Base-by-base conservation (phyloP, 2,888 invertebrate genomes). In the Scaptomyza tumidula region DNA sequence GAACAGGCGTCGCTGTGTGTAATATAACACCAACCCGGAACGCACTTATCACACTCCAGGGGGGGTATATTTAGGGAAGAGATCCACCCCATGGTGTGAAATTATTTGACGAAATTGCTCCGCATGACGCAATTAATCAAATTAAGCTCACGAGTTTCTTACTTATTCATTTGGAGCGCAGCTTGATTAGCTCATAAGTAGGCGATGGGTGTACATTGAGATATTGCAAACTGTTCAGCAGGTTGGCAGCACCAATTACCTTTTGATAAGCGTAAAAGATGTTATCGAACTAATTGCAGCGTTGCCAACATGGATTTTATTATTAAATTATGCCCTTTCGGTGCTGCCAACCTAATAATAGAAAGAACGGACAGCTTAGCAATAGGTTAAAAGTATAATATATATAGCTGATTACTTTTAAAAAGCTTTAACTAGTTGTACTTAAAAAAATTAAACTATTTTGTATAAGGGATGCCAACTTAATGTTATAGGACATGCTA, bases 101-200 rank as follows among this genome's bases (percentile, higher is more conserved):
- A 86, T 79, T 84, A 88, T 88, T 88, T 81, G 80, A 80, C 77
- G 77, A 80, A 78, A 63, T 64, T 66, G 78, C 78, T 81, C 80
- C 57, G 77, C 83, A 81, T 86, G 89, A 88, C 88, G 86, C 77
- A 89, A 88, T 89, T 88, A 86, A 88, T 86, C 84, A 86, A 89
- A 88, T 86, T 89, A 89, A 77, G 71, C 54, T 69, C 61, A 62
- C 54, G 43, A 35, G 31, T 67, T 61, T 57, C 52, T 55, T 68
- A 61, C 66, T 63, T 55, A 63, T 65, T 58, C 64, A 49, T 63
- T 69, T 59, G 43, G 35, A 50, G 35, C 50, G 55, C 58, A 53
- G 68, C 74, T 79, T 85, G 81, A 81, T 81, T 81, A 81, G 83
- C 81, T 60, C 86, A 85, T 81, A 81, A 81, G 81, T 86, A 86